Evolutionary conservation across 2,797 vertebrate species (phyloP), one percentile per base, ranked within the genome.

Genomic region (Gymnoscopelus braueri): DNA sequence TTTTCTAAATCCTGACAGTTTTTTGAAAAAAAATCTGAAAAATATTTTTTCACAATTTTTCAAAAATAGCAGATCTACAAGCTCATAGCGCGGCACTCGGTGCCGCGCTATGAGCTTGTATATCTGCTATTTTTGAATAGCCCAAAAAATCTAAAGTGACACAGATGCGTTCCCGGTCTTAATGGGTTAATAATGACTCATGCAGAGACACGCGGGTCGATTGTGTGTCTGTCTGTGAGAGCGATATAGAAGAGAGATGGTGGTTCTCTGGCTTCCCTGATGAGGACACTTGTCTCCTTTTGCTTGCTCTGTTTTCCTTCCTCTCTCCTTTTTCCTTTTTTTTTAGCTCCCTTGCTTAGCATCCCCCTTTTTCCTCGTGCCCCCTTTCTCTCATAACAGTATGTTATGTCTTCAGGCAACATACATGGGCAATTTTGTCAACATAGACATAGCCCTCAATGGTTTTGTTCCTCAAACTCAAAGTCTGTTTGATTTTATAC

Each of bases 231-330:
- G 47, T 35, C n/a, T 51, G 12, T 60, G 55, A 49, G 60, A 51
- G 35, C 71, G 67, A 79, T 8, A 44, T 44, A 44, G 39, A 44
- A 50, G 60, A 51, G 47, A 75, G 65, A 77, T 69, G 73, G 63
- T 44, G 74, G 60, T 72, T 77, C 68, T 60, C 3, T 62, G 63
- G 9, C 56, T 60, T 78, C 60, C 59, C 57, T 60, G 73, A 75
- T 85, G 67, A 63, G 57, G 66, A 61, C 32, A 52, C 12, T 44
- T 3, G 39, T 10, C 39, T 44, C 39, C 39, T 44, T 44, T 44
- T 44, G 39, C 39, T 44, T 44, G 54, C 44, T 62, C 29, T 54
- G 29, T 35, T n/a, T 15, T 0, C 13, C 47, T 24, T 15, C 15
- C 15, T 24, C 12, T 24, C 44, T 61, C 50, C 29, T 63, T 61